A percentile compares a stretch with the other conserved stretches of the same genome.
These are phyloP conservation scores for Rhabdomys dilectus DNA, from an alignment of 2,113 vertebrate genomes.

Conservation along the genomic window DNA sequence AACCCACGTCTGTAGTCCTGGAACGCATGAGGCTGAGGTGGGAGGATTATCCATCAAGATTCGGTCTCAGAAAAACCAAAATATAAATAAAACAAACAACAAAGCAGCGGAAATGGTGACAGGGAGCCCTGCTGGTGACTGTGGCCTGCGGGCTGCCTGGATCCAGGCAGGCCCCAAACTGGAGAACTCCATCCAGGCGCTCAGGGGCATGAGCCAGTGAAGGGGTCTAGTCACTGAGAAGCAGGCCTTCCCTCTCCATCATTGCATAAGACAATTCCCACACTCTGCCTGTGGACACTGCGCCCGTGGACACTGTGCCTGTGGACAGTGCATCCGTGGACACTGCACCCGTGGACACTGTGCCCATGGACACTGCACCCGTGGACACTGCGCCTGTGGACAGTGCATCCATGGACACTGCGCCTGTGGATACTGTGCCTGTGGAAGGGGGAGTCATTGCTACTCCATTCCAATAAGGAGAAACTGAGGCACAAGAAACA, in stretches of 20 bases:
- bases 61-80: neutral
- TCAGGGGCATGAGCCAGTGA: neutral
- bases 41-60: neutral
- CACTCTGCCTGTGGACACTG: neutral
- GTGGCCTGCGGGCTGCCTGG: neutral
- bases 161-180: neutral
- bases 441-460: neutral
- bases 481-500: neutral
- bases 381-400: accelerated
- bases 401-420: accelerated
- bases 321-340: too few relatives aligned
- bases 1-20: neutral
- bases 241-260: neutral
- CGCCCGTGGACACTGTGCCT: too few relatives aligned
- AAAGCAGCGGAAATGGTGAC: neutral
- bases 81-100: neutral
- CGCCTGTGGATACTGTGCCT: accelerated
- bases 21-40: neutral
- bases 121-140: neutral
- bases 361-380: neutral
- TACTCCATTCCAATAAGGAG: neutral
- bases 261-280: neutral
- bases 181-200: neutral
- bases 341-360: neutral
- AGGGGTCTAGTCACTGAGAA: neutral